Evolutionary conservation across 2,888 invertebrate genomes (phyloP), one percentile per base, ranked within the genome.

Genomic region (Argyresthia albistria): DNA sequence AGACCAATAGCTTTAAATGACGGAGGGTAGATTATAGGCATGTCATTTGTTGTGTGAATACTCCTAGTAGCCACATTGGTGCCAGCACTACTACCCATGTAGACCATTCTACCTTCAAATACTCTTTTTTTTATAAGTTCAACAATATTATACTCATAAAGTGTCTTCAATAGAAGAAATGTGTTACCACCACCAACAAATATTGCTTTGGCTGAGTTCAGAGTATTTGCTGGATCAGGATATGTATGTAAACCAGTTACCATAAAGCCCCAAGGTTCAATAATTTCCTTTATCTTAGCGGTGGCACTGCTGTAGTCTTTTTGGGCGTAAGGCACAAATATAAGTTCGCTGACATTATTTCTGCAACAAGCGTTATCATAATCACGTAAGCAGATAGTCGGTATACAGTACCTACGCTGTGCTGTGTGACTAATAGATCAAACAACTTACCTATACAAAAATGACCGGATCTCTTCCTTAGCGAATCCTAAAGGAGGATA

Each of bases 11-110:
- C 95, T 57, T 91, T 83, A 76, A 95, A 93, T 50, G 88, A 88
- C 35, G 93, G 93, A 43, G 95, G 95, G 70, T 90, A 91, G n/a
- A 90, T 90, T 54, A 96, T 93, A 4, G 95, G 96, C 95, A 96
- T 95, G 69, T 96, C 95, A 83, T 96, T 96, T 48, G 95, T 95
- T 4, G 95, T 95, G 63, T 92, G 89, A 61, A 96, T 95, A 59
- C 91, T 93, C 59, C 84, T 82, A 1, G 95, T 95, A 9, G 95
- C 93, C 11, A 95, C 93, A 87, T 95, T 96, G 11, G 94, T 93
- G 46, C 95, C 95, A 53, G 95, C 95, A 78, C 94, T 94, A 59
- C 92, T 91, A 12, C 95, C 95, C 56, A 95, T 92, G 63, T 95
- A 95, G 2, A 92, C 88, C 37, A 93, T 67, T 7, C 91, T 91